Evolutionary conservation across 2,888 invertebrate species (phyloP).

Genomic region (Torymus tubicola): DNA sequence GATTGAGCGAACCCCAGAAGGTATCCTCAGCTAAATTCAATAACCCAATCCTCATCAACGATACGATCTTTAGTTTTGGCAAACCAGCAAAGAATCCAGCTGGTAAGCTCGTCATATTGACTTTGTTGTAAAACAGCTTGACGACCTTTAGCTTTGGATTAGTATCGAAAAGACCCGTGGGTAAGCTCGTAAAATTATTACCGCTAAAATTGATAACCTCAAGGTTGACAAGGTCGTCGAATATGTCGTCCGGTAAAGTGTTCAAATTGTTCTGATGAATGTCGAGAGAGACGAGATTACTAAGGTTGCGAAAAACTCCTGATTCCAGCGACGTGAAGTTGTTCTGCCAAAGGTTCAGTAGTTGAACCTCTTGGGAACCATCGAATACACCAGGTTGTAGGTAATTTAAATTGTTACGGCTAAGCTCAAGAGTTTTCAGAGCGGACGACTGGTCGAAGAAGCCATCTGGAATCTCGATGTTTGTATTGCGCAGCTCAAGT

Average conservation of each 20-base stretch:
- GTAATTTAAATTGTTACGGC: slow-evolving; percentile 78
- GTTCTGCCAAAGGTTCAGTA: slow-evolving; percentile 85
- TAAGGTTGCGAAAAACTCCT: slow-evolving; percentile 81
- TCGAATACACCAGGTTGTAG: slow-evolving; percentile 80
- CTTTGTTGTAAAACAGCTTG: slow-evolving; percentile 67
- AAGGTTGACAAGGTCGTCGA: slow-evolving; percentile 81
- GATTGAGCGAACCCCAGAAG: slow-evolving; percentile 79
- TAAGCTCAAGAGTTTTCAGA: slow-evolving; percentile 81
- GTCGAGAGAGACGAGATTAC: slow-evolving; percentile 79
- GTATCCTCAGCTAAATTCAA: slow-evolving; percentile 80
- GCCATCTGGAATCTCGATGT: slow-evolving; percentile 64
- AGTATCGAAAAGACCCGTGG: slow-evolving; percentile 79
- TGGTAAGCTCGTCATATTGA: slow-evolving; percentile 79
- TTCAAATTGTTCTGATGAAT: slow-evolving; percentile 80
- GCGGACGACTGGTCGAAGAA: slow-evolving; percentile 81
- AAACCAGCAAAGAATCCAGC: slow-evolving; percentile 80
- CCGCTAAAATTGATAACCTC: slow-evolving; percentile 81
- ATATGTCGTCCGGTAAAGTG: slow-evolving; percentile 73
- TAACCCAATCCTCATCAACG: slow-evolving; percentile 80
- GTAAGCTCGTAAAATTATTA: slow-evolving; percentile 82
- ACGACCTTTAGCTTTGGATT: slow-evolving; percentile 79
- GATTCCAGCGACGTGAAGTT: slow-evolving; percentile 70
- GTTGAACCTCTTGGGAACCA: slow-evolving; percentile 79
- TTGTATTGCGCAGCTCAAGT: slow-evolving; percentile 34
- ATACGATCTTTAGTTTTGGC: slow-evolving; percentile 78